Evolutionary conservation across 2,113 vertebrate genomes (phyloP).

Genomic region (Peucedramus taeniatus): DNA sequence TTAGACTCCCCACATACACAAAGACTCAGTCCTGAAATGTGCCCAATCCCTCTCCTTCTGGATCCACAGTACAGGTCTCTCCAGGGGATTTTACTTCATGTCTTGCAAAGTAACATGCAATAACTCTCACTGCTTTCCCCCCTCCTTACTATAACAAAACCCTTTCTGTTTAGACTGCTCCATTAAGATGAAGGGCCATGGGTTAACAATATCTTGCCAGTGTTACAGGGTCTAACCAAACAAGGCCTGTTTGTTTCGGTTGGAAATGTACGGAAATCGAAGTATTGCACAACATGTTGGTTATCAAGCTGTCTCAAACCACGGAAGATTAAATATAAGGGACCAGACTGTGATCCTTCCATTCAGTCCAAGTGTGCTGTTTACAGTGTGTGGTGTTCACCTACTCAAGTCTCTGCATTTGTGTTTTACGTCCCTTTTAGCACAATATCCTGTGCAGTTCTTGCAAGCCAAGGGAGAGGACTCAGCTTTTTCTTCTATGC

Average conservation of each 20-base stretch:
- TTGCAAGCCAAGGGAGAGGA: not conserved
- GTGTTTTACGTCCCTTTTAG: not conserved
- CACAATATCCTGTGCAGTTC: not conserved
- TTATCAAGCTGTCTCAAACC: constrained; percentile 25
- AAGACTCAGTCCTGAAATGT: not conserved
- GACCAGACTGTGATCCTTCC: not conserved
- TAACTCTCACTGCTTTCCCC: not conserved
- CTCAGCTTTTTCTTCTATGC: not conserved
- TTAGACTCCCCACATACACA: not conserved
- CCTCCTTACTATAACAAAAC: not conserved
- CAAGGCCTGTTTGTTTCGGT: constrained; percentile 20
- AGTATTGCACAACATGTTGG: constrained; percentile 35
- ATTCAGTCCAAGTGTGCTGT: not conserved
- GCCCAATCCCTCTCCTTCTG: not conserved
- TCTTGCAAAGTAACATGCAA: not conserved
- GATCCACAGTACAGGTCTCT: not conserved
- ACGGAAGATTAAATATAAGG: constrained; percentile 3
- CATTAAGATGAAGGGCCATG: constrained; percentile 8
- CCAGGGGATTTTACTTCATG: not conserved
- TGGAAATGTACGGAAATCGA: constrained; percentile 39
- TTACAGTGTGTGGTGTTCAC: not conserved
- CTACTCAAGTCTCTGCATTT: not conserved
- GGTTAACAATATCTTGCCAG: constrained; percentile 45
- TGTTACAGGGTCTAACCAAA: constrained; percentile 6
- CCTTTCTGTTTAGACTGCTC: constrained; percentile 33